Conservation (phyloP, 2,888 invertebrate genomes). For the Ischnus inquisitorius region DNA sequence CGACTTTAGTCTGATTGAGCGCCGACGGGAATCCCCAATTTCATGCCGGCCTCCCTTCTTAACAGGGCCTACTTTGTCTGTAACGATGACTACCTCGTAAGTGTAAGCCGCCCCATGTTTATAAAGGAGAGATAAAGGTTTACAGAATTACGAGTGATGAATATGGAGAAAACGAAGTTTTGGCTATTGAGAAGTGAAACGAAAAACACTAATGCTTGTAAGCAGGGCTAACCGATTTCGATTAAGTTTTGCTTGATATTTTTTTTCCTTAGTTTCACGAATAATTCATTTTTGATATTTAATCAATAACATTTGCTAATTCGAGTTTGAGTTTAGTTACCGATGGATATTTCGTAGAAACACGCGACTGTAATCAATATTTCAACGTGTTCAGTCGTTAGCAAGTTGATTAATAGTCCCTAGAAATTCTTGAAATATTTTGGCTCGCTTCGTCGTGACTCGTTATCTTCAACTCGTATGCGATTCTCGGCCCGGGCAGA, state of each 20-base stretch:
- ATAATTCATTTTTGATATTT: constrained; percentile 12
- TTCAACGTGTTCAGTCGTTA: constrained; percentile 25
- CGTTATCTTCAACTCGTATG: constrained; percentile 17
- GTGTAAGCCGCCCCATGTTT: constrained; percentile 70
- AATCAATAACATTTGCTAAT: neutral
- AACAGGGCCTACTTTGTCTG: constrained; percentile 83
- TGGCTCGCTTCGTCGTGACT: constrained; percentile 45
- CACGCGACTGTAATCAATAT: constrained; percentile 21
- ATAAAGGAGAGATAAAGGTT: constrained; percentile 16
- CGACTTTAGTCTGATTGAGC: constrained; percentile 25
- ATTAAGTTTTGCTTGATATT: neutral
- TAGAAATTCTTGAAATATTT: constrained; percentile 52
- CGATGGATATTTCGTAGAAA: neutral
- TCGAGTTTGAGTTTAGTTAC: neutral
- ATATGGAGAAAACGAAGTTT: constrained; percentile 7
- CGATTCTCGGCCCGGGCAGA: neutral
- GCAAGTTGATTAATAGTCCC: constrained; percentile 43
- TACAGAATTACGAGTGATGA: constrained; percentile 17
- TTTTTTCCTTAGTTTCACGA: constrained; percentile 3
- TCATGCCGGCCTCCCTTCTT: constrained; percentile 78
- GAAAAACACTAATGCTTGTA: constrained; percentile 4
- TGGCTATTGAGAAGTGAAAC: neutral
- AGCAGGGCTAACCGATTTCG: neutral
- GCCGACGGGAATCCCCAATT: constrained; percentile 50
- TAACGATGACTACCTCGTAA: constrained; percentile 84